These are phyloP conservation scores for Rhodinocichla rosea DNA, from an alignment of 2,113 vertebrate species.

Conservation along the genomic window DNA sequence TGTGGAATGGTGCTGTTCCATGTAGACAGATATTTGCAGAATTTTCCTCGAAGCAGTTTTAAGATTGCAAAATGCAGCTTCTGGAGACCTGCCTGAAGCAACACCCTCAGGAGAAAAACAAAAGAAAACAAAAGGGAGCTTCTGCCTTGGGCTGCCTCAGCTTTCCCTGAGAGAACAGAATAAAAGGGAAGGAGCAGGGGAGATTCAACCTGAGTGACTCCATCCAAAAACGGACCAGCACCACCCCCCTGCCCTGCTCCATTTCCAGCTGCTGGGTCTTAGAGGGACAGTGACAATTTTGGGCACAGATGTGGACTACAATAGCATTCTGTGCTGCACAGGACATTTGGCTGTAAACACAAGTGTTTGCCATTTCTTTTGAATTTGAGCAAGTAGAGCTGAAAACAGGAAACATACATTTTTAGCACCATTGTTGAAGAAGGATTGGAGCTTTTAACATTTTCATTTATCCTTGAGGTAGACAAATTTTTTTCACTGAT, in stretches of 20 bases:
- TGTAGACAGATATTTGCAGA: background rate
- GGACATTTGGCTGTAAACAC: background rate
- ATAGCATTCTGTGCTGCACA: background rate
- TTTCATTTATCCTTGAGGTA: background rate
- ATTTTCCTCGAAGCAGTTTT: background rate
- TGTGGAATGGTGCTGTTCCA: background rate
- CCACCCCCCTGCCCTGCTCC: accelerated
- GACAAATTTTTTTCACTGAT: background rate
- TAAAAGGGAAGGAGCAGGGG: background rate
- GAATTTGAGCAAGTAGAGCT: background rate
- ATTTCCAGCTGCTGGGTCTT: background rate
- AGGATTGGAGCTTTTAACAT: background rate
- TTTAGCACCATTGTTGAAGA: background rate
- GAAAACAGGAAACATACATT: background rate
- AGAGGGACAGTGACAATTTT: background rate
- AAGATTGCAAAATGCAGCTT: background rate
- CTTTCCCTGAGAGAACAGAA: background rate
- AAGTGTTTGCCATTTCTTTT: background rate
- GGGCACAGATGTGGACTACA: background rate
- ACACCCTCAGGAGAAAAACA: background rate
- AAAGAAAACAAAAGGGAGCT: background rate
- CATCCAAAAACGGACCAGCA: accelerated
- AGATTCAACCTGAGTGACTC: accelerated
- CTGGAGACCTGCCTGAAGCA: background rate
- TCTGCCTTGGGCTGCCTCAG: background rate